A percentile compares a stretch with the other conserved stretches of the same genome.
phyloP scores from a whole-genome alignment of 2,888 invertebrate genomes.

The Hemithea aestivaria region DNA sequence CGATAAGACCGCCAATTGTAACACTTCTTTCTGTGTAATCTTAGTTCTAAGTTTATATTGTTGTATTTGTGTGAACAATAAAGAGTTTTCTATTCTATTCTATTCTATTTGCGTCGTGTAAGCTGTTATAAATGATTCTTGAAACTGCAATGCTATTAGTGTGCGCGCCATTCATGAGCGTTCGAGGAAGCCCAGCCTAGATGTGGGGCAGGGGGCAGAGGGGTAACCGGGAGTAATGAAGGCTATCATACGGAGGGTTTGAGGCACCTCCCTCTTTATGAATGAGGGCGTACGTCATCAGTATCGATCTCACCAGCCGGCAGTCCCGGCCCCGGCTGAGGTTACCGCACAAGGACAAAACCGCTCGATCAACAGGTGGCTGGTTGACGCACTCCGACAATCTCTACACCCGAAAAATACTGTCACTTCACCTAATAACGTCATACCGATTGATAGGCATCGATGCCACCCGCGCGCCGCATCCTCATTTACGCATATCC shows the following conservation, averaged over 20 bases:
- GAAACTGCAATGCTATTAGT: slow-evolving; percentile 37
- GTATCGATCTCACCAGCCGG: slow-evolving; percentile 55
- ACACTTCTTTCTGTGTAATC: too few relatives aligned
- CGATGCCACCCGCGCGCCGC: slow-evolving; percentile 14
- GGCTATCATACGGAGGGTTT: slow-evolving; percentile 24
- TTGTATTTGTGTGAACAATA: too few relatives aligned
- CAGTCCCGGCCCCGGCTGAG: slow-evolving; percentile 46
- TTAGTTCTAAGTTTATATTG: too few relatives aligned
- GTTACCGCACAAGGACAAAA: slow-evolving; percentile 67
- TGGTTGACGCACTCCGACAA: slow-evolving; percentile 55
- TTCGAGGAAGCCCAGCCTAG: slow-evolving; percentile 33
- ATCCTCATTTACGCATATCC: slow-evolving; percentile 22
- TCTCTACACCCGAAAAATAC: slow-evolving; percentile 44
- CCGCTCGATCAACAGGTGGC: slow-evolving; percentile 65
- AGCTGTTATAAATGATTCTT: slow-evolving; percentile 21
- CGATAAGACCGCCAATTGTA: too few relatives aligned
- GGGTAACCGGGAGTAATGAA: slow-evolving; percentile 18
- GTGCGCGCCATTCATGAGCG: slow-evolving; percentile 64
- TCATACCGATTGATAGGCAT: slow-evolving; percentile 34
- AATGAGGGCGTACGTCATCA: slow-evolving; percentile 76
- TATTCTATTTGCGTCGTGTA: slow-evolving; percentile 9
- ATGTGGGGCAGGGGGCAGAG: slow-evolving; percentile 38
- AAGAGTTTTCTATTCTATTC: too few relatives aligned
- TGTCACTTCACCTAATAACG: slow-evolving; percentile 53
- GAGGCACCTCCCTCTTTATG: slow-evolving; percentile 64